Evolutionary conservation across 1,140 invertebrate species (phyloP).

Genomic region (Magallana ariakensis): DNA sequence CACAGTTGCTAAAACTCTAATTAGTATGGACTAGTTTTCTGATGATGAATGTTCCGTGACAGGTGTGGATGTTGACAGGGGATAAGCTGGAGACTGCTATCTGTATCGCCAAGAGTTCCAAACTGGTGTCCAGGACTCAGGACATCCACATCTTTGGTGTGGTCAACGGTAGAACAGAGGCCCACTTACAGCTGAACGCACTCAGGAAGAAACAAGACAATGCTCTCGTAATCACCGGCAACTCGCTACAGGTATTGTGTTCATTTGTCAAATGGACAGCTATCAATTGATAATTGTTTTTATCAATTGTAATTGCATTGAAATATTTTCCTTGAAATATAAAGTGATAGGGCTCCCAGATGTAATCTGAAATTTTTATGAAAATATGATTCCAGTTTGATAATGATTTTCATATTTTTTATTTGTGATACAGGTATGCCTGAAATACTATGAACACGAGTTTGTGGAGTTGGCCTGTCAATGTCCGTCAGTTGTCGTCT

Average conservation of each 20-base stretch:
- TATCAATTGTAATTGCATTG: too few species aligned
- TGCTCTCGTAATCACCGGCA: slow-evolving; percentile 94
- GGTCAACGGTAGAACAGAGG: slow-evolving; percentile 90
- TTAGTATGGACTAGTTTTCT: too few species aligned
- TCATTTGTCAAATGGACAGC: too few species aligned
- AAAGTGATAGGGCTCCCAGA: too few species aligned
- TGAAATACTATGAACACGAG: slow-evolving; percentile 96
- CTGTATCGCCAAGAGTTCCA: slow-evolving; percentile 98
- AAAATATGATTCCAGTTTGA: not conserved
- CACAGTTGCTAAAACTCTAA: too few species aligned
- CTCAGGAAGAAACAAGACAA: slow-evolving; percentile 92
- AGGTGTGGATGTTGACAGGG: slow-evolving; percentile 99
- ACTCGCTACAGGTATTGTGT: slow-evolving; percentile 90
- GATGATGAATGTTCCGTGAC: not conserved
- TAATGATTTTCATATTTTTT: too few species aligned
- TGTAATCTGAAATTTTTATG: not conserved
- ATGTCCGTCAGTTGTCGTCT: slow-evolving; percentile 96
- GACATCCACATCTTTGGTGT: slow-evolving; percentile 88
- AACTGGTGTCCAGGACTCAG: slow-evolving; percentile 88
- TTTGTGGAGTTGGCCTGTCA: slow-evolving; percentile 96
- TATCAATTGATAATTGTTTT: too few species aligned
- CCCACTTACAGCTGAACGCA: slow-evolving; percentile 94
- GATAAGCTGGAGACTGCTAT: slow-evolving; percentile 99
- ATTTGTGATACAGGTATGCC: slow-evolving; percentile 83
- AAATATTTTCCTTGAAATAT: too few species aligned